Evolutionary conservation across 1,140 invertebrate species (phyloP).

Genomic region (Pseudomyrmex cubaensis): DNA sequence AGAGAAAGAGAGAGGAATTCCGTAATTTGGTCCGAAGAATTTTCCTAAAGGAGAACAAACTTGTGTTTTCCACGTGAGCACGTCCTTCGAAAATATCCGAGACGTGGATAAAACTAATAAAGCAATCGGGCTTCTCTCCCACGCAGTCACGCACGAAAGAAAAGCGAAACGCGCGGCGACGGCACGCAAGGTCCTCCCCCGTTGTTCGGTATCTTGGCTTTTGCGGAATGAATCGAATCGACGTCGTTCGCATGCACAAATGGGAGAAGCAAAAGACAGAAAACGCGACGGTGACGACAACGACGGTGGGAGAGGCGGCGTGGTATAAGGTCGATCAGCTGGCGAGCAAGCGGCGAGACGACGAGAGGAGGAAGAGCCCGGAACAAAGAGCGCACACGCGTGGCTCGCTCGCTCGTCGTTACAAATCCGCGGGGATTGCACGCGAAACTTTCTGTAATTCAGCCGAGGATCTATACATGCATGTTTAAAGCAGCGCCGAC

Average conservation of each 20-base stretch:
- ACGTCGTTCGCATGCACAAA: neutral
- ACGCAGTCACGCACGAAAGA: slow-evolving; percentile 23
- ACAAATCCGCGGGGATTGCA: slow-evolving; percentile 5
- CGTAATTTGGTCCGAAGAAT: slow-evolving; percentile 5
- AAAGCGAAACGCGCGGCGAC: neutral
- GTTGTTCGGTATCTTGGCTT: neutral
- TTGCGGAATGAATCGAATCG: slow-evolving; percentile 16
- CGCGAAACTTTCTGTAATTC: slow-evolving; percentile 48
- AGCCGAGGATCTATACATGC: slow-evolving; percentile 21
- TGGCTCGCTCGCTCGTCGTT: neutral
- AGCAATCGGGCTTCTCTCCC: slow-evolving; percentile 20
- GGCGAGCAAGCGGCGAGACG: slow-evolving; percentile 44
- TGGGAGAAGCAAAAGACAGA: slow-evolving; percentile 37
- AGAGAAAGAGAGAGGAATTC: neutral
- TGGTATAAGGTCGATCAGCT: slow-evolving; percentile 74
- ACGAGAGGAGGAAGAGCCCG: slow-evolving; percentile 3
- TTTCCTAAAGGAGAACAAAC: neutral
- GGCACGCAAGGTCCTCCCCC: slow-evolving; percentile 12
- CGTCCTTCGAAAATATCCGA: neutral
- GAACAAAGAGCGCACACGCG: slow-evolving; percentile 48
- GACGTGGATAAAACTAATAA: neutral
- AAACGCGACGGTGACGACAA: slow-evolving; percentile 12
- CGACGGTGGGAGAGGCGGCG: slow-evolving; percentile 20
- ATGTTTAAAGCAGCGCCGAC: slow-evolving; percentile 31
- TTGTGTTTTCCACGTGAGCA: neutral